Conservation (phyloP, 1,140 invertebrate genomes). For the Drosophila pectinifera region DNA sequence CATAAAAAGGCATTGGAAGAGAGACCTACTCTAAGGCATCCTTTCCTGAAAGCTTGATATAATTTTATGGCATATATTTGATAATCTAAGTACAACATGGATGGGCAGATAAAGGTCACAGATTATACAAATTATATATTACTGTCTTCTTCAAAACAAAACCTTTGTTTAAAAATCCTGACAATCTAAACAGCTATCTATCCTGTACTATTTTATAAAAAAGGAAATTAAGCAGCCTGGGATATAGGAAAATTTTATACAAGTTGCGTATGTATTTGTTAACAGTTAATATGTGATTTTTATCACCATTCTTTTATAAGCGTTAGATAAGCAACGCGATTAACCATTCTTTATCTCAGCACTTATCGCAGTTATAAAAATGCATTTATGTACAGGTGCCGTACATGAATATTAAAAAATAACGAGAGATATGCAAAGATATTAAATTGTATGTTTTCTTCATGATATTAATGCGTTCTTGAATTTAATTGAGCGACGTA, state of each 20-base stretch:
- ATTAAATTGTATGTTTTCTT: constrained; percentile 31
- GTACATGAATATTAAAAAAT: constrained; percentile 38
- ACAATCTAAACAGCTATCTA: neutral
- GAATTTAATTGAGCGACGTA: constrained; percentile 79
- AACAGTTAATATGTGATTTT: constrained; percentile 35
- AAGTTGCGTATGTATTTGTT: constrained; percentile 21
- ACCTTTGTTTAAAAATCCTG: neutral
- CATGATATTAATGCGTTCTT: constrained; percentile 23
- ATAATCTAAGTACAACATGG: too few species aligned
- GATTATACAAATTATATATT: too few species aligned
- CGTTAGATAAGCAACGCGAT: constrained; percentile 44
- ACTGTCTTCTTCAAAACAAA: too few species aligned
- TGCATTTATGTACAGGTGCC: constrained; percentile 43
- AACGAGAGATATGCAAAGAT: constrained; percentile 30
- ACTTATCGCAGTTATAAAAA: constrained; percentile 35
- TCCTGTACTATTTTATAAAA: neutral
- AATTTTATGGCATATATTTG: too few species aligned
- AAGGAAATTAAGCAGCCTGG: neutral
- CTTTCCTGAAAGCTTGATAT: neutral
- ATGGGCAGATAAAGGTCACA: too few species aligned
- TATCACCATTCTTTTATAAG: constrained; percentile 48
- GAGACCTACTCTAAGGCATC: neutral
- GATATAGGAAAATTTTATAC: neutral
- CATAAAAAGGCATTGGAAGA: neutral
- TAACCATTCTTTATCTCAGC: constrained; percentile 36